Evolutionary conservation across 2,113 vertebrate species (phyloP).

Genomic region (Ancistrus triradiatus): DNA sequence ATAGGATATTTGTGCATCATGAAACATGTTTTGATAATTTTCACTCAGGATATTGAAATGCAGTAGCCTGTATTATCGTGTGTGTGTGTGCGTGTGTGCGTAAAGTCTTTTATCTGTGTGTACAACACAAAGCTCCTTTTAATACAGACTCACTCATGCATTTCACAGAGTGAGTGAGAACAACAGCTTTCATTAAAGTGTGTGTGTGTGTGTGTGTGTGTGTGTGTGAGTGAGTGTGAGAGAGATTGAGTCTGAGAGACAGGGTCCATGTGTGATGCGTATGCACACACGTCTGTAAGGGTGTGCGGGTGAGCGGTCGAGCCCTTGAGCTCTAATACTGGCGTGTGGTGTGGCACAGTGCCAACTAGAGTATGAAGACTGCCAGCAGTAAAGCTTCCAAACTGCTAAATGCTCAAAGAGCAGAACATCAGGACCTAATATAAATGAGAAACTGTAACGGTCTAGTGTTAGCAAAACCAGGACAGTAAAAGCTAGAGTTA

Average conservation of each 20-base stretch:
- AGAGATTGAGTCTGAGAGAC: too few relatives aligned
- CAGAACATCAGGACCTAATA: slow-evolving; percentile 15
- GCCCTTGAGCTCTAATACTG: slow-evolving; percentile 31
- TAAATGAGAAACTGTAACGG: background rate
- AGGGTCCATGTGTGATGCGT: too few relatives aligned
- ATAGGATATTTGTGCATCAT: slow-evolving; percentile 19
- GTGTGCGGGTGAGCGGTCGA: slow-evolving; percentile 34
- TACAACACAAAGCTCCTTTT: slow-evolving; percentile 43
- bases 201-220: slow-evolving; percentile 34
- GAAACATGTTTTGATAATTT: slow-evolving; percentile 36
- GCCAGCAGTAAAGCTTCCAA: slow-evolving; percentile 19
- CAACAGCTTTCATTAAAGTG: slow-evolving; percentile 40
- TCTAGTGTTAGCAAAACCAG: too few relatives aligned
- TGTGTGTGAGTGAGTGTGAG: slow-evolving; percentile 18
- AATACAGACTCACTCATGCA: slow-evolving; percentile 52
- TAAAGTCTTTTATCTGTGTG: slow-evolving; percentile 35
- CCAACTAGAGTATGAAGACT: slow-evolving; percentile 36
- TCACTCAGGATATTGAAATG: slow-evolving; percentile 42
- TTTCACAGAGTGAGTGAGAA: slow-evolving; percentile 35
- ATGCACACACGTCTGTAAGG: slow-evolving; percentile 31
- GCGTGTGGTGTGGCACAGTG: slow-evolving; percentile 19
- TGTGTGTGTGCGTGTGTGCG: slow-evolving; percentile 24
- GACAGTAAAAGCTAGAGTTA: too few relatives aligned
- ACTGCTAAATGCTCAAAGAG: slow-evolving; percentile 7
- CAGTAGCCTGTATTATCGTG: slow-evolving; percentile 32